Evolutionary conservation across 64 coral and sea anemone genomes (phyloP).

Genomic region (Pachyseris speciosa): DNA sequence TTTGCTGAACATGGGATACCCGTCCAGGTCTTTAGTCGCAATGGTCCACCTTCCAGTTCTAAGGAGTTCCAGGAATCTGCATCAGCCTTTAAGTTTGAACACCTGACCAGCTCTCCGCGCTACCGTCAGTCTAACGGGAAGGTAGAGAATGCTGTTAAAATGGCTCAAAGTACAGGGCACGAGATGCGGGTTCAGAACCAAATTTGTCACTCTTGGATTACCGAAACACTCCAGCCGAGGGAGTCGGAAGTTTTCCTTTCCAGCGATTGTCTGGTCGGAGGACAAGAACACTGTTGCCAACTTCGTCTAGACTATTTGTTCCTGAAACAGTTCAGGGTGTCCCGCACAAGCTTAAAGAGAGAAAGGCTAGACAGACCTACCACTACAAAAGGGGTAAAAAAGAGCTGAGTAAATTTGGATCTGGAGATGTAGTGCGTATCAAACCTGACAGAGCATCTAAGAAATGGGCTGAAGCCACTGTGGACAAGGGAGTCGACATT

Average conservation of each 20-base stretch:
- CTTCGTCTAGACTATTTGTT: neutral
- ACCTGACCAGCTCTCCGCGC: neutral
- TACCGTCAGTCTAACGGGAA: slow-evolving; percentile 29
- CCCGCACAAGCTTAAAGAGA: neutral
- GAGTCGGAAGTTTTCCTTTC: slow-evolving; percentile 4
- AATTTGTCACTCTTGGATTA: slow-evolving; percentile 21
- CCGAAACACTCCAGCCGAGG: slow-evolving; percentile 7
- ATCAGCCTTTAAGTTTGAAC: slow-evolving; percentile 8
- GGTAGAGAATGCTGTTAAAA: slow-evolving; percentile 48
- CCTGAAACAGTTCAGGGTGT: slow-evolving; percentile 6
- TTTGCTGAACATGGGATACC: slow-evolving; percentile 58
- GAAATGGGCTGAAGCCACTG: no score
- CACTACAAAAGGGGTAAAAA: no score
- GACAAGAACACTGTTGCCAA: neutral
- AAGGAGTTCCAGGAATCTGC: slow-evolving; percentile 23
- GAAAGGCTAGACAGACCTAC: neutral
- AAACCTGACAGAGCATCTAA: no score
- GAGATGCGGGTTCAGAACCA: neutral
- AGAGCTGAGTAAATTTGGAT: no score
- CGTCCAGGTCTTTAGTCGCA: neutral
- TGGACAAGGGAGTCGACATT: no score
- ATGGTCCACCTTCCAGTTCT: slow-evolving; percentile 32
- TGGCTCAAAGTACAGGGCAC: neutral
- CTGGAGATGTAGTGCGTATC: no score
- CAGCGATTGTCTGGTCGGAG: slow-evolving; percentile 14